Percentiles rank a stretch among this genome's conserved stretches.
These are phyloP conservation scores for Choloepus hoffmanni DNA, from an alignment of 2,113 vertebrate genomes.

Conservation along the genomic window DNA sequence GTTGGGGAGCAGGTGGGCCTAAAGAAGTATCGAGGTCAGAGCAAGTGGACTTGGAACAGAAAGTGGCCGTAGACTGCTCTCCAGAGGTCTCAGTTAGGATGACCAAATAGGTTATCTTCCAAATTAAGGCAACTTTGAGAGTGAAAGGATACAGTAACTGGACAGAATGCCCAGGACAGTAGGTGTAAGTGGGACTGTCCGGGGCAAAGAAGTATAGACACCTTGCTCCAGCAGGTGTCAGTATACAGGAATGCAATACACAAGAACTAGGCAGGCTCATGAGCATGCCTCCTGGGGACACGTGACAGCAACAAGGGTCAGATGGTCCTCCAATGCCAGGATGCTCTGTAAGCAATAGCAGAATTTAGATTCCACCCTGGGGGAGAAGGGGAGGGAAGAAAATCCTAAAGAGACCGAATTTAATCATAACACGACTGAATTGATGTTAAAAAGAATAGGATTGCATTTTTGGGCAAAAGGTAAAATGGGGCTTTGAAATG, in stretches of 20 bases:
- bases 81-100: neutral
- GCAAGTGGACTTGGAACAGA: neutral
- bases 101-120: neutral
- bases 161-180: neutral
- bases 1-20: neutral
- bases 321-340: neutral
- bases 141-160: neutral
- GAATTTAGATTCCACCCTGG: neutral
- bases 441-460: neutral
- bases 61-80: neutral
- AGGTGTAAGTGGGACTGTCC: neutral
- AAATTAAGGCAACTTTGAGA: neutral
- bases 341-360: neutral
- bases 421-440: neutral
- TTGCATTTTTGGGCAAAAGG: neutral
- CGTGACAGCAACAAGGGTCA: neutral
- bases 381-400: neutral
- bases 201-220: neutral
- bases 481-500: neutral
- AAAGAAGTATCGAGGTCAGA: neutral
- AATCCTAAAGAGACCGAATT: neutral
- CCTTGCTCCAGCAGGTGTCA: neutral
- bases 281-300: neutral
- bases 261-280: neutral
- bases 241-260: accelerated